Base-by-base conservation (phyloP, 2,888 invertebrate genomes). In the Cynaeus angustus region DNA sequence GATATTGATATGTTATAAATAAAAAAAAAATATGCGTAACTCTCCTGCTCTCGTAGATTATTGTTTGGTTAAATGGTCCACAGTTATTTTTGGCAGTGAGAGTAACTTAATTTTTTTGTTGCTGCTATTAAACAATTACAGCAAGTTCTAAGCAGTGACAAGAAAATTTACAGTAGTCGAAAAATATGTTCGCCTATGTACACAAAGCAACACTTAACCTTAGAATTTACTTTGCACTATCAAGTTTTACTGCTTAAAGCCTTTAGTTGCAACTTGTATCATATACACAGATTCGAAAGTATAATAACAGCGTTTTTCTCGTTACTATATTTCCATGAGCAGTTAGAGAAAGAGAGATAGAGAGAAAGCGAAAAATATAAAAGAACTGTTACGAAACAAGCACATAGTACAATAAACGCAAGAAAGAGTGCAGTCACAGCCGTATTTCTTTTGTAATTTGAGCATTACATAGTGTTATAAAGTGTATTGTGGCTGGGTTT, bases 401-500 rank as follows among this genome's bases (percentile, higher is more conserved):
- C 37, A 67, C 37, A 48, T 58, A 52, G 66, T 41, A 65, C 65
- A 56, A 45, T 26, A 70, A 58, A 70, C 58, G 59, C 65, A 66
- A 78, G 74, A 73, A 75, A 74, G 70, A 75, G 77, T 75, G 78
- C 77, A 77, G 79, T 81, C 81, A 81, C 81, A 81, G 81, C 81
- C 81, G 70, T 70, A 55, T 66, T 58, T 33, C 77, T 74, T 72
- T 56, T 65, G 77, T 78, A 78, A 75, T 77, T 81, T 79, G 79
- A 81, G 80, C 81, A 79, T 91, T 92, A 95, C 95, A 95, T 94
- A 83, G 94, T 95, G 88, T 95, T 95, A 87, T 94, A 95, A 86
- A 94, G 93, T 83, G 92, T 92, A 86, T 92, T 93, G 87, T 91
- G 89, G 87, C 91, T 88, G 80, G 90, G 89, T 88, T 93, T 91